Evolutionary conservation across 2,113 vertebrate species (phyloP).

Genomic region (Acanthisitta chloris): DNA sequence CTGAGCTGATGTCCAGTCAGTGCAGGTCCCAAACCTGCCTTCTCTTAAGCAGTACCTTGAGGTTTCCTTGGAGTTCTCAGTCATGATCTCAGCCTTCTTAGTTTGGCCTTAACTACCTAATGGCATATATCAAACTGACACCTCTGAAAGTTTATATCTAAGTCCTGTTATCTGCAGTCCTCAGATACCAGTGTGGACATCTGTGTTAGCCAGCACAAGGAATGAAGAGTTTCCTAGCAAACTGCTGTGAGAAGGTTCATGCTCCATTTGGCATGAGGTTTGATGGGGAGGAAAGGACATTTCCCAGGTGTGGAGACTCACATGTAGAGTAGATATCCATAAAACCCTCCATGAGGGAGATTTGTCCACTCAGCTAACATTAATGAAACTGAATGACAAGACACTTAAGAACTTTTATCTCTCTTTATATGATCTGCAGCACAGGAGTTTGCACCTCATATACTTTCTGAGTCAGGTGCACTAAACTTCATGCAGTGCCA

Average conservation of each 20-base stretch:
- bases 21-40: neutral
- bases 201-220: neutral
- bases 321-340: neutral
- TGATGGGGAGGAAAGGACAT: neutral
- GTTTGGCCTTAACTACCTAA: neutral
- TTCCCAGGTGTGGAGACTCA: neutral
- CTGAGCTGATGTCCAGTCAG: neutral
- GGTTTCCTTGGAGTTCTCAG: neutral
- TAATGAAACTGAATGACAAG: neutral
- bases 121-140: neutral
- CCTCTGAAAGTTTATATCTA: neutral
- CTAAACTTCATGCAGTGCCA: neutral
- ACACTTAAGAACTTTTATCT: neutral
- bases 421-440: neutral
- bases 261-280: neutral
- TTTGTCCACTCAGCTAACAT: neutral
- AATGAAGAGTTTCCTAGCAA: neutral
- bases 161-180: neutral
- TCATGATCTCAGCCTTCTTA: neutral
- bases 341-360: neutral
- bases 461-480: neutral
- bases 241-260: neutral
- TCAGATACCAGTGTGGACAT: neutral
- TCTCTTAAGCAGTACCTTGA: neutral
- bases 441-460: neutral